These are phyloP conservation scores for Vultur gryphus DNA, from an alignment of 2,797 vertebrate species.

Conservation along the genomic window DNA sequence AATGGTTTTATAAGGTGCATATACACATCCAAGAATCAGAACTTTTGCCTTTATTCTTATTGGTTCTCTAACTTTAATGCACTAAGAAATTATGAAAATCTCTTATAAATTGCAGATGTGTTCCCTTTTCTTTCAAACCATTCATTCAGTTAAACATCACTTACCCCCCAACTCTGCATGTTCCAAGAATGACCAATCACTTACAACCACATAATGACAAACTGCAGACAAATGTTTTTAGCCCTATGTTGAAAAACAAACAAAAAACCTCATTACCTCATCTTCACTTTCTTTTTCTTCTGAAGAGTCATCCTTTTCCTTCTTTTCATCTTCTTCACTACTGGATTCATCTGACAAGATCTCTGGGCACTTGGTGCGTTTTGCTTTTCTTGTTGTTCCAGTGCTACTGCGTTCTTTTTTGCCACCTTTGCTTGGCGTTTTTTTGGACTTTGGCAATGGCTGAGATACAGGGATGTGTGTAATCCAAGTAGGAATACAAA, in stretches of 20 bases:
- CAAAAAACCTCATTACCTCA: slow-evolving; percentile 55
- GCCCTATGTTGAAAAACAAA: not conserved
- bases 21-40: not conserved
- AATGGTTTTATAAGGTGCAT: not conserved
- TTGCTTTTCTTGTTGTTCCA: slow-evolving; percentile 74
- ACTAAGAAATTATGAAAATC: not conserved
- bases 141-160: not conserved
- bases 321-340: slow-evolving; percentile 85
- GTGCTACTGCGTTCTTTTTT: slow-evolving; percentile 82
- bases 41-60: not conserved
- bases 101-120: not conserved
- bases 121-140: not conserved
- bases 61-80: not conserved
- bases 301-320: slow-evolving; percentile 78
- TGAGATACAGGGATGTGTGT: not conserved
- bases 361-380: slow-evolving; percentile 85
- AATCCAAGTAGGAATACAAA: not conserved
- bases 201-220: not conserved
- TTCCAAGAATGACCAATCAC: not conserved
- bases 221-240: not conserved
- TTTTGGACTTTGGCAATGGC: slow-evolving; percentile 81
- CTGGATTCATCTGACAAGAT: slow-evolving; percentile 93
- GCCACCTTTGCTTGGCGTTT: slow-evolving; percentile 77
- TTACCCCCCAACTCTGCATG: accelerated
- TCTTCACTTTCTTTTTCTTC: slow-evolving; percentile 84